A percentile compares a stretch with the other conserved stretches of the same genome.
phyloP scores from a whole-genome alignment of 1,140 invertebrate species.

The Chlorops oryzae region DNA sequence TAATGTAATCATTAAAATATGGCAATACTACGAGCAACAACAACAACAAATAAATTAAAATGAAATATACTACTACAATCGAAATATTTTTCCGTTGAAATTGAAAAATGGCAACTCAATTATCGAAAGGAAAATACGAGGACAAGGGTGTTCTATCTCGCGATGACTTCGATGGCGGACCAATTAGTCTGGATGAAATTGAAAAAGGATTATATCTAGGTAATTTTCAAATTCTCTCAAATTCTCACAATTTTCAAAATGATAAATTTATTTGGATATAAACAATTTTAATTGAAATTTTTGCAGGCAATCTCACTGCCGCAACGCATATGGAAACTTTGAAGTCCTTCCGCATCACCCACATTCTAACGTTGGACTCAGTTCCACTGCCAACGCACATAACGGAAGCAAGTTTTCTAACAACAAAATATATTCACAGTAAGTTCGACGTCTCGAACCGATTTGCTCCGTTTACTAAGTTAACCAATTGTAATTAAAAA shows the following conservation, averaged over 20 bases:
- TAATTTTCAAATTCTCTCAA: slow-evolving; percentile 26
- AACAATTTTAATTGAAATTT: neutral
- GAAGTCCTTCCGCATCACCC: slow-evolving; percentile 60
- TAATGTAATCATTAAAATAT: too few relatives aligned
- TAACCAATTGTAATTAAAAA: slow-evolving; percentile 9
- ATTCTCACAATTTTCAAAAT: too few relatives aligned
- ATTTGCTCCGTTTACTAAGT: too few relatives aligned
- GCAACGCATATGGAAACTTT: slow-evolving; percentile 66
- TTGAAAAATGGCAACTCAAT: neutral
- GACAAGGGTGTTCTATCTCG: slow-evolving; percentile 28
- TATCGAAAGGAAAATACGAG: slow-evolving; percentile 13
- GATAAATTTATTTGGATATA: too few relatives aligned
- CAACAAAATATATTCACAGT: slow-evolving; percentile 70
- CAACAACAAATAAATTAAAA: too few relatives aligned
- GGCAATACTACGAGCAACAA: too few relatives aligned
- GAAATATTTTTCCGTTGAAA: too few relatives aligned
- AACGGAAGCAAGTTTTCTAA: slow-evolving; percentile 58
- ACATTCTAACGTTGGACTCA: slow-evolving; percentile 75
- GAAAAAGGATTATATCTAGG: slow-evolving; percentile 66
- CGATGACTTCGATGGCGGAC: slow-evolving; percentile 57
- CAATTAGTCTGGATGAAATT: slow-evolving; percentile 61
- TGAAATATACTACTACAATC: too few relatives aligned
- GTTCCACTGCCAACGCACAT: slow-evolving; percentile 72
- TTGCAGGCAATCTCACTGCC: slow-evolving; percentile 68
- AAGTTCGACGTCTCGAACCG: slow-evolving; percentile 32